Conservation (phyloP, 2,797 vertebrate species). For the Knipowitschia caucasica region DNA sequence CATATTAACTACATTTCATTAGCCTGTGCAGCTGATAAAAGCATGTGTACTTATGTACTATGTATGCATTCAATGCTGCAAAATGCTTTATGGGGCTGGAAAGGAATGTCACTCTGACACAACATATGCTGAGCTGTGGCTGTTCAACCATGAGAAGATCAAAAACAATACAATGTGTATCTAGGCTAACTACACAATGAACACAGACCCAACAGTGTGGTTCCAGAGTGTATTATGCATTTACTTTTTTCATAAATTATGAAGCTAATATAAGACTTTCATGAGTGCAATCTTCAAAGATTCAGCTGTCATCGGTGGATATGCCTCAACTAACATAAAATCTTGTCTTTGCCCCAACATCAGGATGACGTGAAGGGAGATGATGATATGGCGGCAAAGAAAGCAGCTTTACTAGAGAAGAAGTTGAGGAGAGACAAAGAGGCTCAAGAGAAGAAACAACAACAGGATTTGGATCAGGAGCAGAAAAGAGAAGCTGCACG, state of each 20-base stretch:
- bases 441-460: slow-evolving; percentile 85
- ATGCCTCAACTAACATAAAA: neutral
- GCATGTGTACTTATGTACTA: neutral
- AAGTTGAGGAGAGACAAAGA: slow-evolving; percentile 90
- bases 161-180: slow-evolving; percentile 29
- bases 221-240: no score
- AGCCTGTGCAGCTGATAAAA: neutral
- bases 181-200: slow-evolving; percentile 17
- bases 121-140: slow-evolving; percentile 19
- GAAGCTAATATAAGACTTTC: no score
- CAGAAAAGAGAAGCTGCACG: slow-evolving; percentile 87
- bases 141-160: slow-evolving; percentile 37
- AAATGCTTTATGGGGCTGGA: neutral
- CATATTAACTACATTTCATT: no score
- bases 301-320: no score
- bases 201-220: slow-evolving; percentile 16
- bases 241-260: no score
- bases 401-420: slow-evolving; percentile 92
- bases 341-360: slow-evolving; percentile 7
- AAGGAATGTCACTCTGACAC: slow-evolving; percentile 17
- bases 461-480: slow-evolving; percentile 89
- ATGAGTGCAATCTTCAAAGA: no score
- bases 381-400: slow-evolving; percentile 91
- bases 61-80: neutral
- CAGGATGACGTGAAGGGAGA: slow-evolving; percentile 94